Percentiles rank a stretch among this genome's conserved stretches.
phyloP scores from a whole-genome alignment of 1,140 invertebrate genomes.

The Aricia agestis region DNA sequence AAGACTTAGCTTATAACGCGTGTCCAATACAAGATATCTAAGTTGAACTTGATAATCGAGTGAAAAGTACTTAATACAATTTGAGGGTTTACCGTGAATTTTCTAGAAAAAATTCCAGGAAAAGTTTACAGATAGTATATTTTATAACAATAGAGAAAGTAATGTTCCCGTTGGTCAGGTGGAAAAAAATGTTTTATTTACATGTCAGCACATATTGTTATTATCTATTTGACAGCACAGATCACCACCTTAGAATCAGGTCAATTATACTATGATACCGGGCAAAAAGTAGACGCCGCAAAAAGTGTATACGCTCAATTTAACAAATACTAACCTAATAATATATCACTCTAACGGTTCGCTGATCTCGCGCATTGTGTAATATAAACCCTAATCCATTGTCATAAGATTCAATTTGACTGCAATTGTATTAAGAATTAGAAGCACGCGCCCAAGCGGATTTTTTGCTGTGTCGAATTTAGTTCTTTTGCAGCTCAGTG shows the following conservation, averaged over 20 bases:
- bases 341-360: slow-evolving; percentile 33
- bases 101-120: too few species aligned
- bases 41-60: not conserved
- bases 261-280: slow-evolving; percentile 22
- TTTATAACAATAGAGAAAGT: not conserved
- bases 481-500: slow-evolving; percentile 28
- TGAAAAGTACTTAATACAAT: not conserved
- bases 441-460: slow-evolving; percentile 23
- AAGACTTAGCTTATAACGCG: not conserved
- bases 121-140: not conserved
- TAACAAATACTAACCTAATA: slow-evolving; percentile 35
- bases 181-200: not conserved
- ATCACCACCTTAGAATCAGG: slow-evolving; percentile 15
- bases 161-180: not conserved
- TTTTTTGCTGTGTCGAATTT: slow-evolving; percentile 28
- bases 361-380: not conserved
- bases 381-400: not conserved
- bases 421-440: slow-evolving; percentile 7
- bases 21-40: not conserved
- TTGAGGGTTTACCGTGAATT: not conserved
- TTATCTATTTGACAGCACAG: not conserved
- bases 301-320: slow-evolving; percentile 31
- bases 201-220: not conserved
- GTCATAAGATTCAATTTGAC: slow-evolving; percentile 5
- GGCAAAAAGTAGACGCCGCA: slow-evolving; percentile 19